Percentiles rank a stretch among this genome's conserved stretches.
phyloP scores from a whole-genome alignment of 2,113 vertebrate species.

The Syngnathoides biaculeatus region DNA sequence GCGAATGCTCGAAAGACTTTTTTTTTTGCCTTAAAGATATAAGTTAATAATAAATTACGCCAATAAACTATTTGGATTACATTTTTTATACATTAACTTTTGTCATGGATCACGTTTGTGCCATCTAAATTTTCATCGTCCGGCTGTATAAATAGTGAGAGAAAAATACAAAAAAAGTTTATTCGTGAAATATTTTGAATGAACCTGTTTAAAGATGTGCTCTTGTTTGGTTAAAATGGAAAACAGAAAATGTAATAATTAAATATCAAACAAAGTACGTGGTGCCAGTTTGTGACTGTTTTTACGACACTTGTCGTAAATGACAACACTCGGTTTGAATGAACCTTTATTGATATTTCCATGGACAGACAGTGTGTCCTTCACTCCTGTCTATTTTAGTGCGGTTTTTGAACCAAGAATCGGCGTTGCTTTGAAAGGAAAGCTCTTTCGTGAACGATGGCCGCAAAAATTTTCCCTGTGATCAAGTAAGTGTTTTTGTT shows the following conservation, averaged over 20 bases:
- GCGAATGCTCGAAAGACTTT: neutral
- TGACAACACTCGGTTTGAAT: too few relatives aligned
- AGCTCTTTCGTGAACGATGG: constrained; percentile 59
- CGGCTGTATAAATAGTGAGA: neutral
- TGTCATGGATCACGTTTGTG: neutral
- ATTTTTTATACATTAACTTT: neutral
- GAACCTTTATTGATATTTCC: constrained; percentile 63
- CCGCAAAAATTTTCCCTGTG: constrained; percentile 67
- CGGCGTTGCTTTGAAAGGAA: constrained; percentile 1
- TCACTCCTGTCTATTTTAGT: neutral
- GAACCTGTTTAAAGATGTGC: neutral
- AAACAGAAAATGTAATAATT: neutral
- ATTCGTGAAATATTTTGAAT: neutral
- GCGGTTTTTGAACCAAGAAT: neutral
- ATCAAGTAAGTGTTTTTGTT: constrained; percentile 70
- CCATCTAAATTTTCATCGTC: neutral
- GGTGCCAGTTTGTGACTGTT: neutral
- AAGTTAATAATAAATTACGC: neutral
- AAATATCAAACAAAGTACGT: neutral
- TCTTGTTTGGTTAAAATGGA: neutral
- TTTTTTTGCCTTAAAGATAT: too few relatives aligned
- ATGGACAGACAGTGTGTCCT: constrained; percentile 10
- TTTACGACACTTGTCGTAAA: constrained; percentile 3
- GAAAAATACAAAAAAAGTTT: neutral
- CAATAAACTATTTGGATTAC: neutral